phyloP scores from a whole-genome alignment of 2,797 vertebrate genomes.

The Macropus fuliginosus region DNA sequence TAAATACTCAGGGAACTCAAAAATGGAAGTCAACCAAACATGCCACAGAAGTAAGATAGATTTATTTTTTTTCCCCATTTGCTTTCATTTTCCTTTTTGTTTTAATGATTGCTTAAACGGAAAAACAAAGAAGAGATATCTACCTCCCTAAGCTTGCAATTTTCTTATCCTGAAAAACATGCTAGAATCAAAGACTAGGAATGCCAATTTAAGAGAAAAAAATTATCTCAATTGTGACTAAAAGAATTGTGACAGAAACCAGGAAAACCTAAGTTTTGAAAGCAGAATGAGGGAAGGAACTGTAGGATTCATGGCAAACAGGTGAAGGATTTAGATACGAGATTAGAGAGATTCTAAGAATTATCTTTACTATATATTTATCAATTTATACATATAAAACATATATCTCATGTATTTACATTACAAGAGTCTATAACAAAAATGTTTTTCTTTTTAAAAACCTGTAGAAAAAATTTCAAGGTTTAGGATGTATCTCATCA shows the following conservation, averaged over 20 bases:
- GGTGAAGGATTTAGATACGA: slow-evolving; percentile 48
- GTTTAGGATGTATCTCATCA: slow-evolving; percentile 74
- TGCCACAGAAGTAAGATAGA: slow-evolving; percentile 9
- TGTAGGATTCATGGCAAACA: slow-evolving; percentile 17
- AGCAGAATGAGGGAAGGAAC: slow-evolving; percentile 24
- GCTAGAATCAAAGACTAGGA: slow-evolving; percentile 40
- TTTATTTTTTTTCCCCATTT: slow-evolving; percentile 48
- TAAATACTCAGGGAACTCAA: slow-evolving; percentile 25
- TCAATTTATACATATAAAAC: not conserved
- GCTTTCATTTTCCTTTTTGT: slow-evolving; percentile 42
- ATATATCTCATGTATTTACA: not conserved
- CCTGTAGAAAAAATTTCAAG: slow-evolving; percentile 73
- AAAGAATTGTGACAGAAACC: slow-evolving; percentile 59
- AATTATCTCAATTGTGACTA: slow-evolving; percentile 22
- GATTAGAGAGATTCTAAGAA: slow-evolving; percentile 23
- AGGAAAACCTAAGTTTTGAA: slow-evolving; percentile 40
- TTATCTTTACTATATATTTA: slow-evolving; percentile 2
- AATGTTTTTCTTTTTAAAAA: slow-evolving; percentile 71
- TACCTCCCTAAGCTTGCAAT: slow-evolving; percentile 27
- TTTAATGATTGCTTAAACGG: slow-evolving; percentile 19
- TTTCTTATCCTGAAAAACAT: slow-evolving; percentile 50
- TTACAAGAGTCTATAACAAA: slow-evolving; percentile 59
- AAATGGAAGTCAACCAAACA: slow-evolving; percentile 8
- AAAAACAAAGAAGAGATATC: slow-evolving; percentile 18
- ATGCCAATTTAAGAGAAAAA: slow-evolving; percentile 35